Evolutionary conservation across 2,888 invertebrate genomes (phyloP).

Genomic region (Cataglyphis rosenhaueri): DNA sequence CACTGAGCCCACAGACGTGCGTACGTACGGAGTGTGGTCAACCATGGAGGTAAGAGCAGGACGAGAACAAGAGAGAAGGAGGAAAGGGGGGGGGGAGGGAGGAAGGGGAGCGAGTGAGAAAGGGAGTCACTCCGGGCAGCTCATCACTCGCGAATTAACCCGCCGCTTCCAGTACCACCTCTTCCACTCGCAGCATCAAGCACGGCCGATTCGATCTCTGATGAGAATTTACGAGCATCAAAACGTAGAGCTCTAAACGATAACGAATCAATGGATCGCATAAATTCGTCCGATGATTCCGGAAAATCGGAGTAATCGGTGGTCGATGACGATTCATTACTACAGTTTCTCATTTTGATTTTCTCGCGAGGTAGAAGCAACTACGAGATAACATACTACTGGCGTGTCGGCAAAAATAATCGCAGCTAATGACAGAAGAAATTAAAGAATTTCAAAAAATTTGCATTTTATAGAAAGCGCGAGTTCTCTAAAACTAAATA

Average conservation of each 20-base stretch:
- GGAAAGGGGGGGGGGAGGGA: conserved; percentile 39
- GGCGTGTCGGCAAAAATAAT: conserved; percentile 1
- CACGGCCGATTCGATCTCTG: conserved; percentile 76
- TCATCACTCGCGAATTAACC: conserved; percentile 81
- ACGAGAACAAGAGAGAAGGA: conserved; percentile 39
- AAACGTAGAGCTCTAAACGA: conserved; percentile 70
- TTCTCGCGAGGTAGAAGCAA: not conserved
- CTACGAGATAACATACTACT: not conserved
- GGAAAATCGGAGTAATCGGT: conserved; percentile 57
- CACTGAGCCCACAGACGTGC: conserved; percentile 75
- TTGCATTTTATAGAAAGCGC: not conserved
- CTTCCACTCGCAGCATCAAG: conserved; percentile 63
- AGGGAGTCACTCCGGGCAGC: conserved; percentile 72
- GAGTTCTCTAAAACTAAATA: not conserved
- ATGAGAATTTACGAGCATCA: conserved; percentile 78
- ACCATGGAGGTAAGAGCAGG: conserved; percentile 43
- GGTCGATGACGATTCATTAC: conserved; percentile 16
- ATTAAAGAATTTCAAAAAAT: not conserved
- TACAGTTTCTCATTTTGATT: conserved; percentile 12
- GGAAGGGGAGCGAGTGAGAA: conserved; percentile 52
- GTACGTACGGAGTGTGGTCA: conserved; percentile 61
- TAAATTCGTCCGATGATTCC: conserved; percentile 45
- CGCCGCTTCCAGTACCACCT: conserved; percentile 75
- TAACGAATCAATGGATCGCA: conserved; percentile 69
- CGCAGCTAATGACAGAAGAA: not conserved